Evolutionary conservation across 1,140 invertebrate genomes (phyloP).

Genomic region (Cydia pomonella): DNA sequence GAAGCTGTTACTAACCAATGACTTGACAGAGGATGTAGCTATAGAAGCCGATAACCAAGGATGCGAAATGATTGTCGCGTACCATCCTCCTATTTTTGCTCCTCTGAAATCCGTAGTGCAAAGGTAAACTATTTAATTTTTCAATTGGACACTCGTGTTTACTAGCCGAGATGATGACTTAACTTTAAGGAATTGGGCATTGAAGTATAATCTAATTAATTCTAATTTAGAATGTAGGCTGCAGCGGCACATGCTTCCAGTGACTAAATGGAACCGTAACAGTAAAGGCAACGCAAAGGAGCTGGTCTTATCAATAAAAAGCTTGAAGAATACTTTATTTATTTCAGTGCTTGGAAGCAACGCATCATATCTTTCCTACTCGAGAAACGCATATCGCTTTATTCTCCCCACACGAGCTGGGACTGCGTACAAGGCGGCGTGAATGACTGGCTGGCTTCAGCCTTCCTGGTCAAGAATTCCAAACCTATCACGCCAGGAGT

Average conservation of each 20-base stretch:
- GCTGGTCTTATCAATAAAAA: too few species aligned
- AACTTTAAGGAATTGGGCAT: too few species aligned
- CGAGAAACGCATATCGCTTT: slow-evolving; percentile 93
- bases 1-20: slow-evolving; percentile 95
- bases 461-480: slow-evolving; percentile 81
- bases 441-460: slow-evolving; percentile 94
- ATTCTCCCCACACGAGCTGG: slow-evolving; percentile 96
- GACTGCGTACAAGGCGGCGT: slow-evolving; percentile 92
- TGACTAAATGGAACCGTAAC: too few species aligned
- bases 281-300: too few species aligned
- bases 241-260: too few species aligned
- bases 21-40: slow-evolving; percentile 94
- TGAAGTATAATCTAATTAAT: too few species aligned
- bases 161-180: too few species aligned
- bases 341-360: slow-evolving; percentile 86
- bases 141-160: too few species aligned
- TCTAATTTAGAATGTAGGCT: too few species aligned
- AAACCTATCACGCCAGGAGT: slow-evolving; percentile 77
- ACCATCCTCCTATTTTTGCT: slow-evolving; percentile 97
- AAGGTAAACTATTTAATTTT: slow-evolving; percentile 82
- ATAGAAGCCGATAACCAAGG: slow-evolving; percentile 88
- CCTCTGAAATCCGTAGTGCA: slow-evolving; percentile 91
- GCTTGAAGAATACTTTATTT: slow-evolving; percentile 20
- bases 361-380: slow-evolving; percentile 90
- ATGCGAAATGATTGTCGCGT: slow-evolving; percentile 93